phyloP scores from a whole-genome alignment of 2,113 vertebrate genomes.

The Numenius arquata region DNA sequence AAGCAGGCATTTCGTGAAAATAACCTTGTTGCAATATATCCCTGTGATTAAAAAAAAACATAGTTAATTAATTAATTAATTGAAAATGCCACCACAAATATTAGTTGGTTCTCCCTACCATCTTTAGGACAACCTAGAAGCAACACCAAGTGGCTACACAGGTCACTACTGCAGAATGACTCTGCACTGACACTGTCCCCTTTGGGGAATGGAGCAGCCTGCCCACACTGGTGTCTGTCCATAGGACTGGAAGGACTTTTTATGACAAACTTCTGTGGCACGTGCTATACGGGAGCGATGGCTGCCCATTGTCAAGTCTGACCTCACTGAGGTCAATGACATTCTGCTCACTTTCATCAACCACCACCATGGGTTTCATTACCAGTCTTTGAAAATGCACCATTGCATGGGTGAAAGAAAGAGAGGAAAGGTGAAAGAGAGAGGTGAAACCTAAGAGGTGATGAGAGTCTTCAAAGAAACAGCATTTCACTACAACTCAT shows the following conservation, averaged over 20 bases:
- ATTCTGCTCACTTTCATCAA: neutral
- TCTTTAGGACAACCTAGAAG: neutral
- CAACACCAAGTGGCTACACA: neutral
- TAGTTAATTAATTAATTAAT: neutral
- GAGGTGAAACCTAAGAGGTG: neutral
- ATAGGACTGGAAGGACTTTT: neutral
- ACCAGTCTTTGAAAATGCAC: neutral
- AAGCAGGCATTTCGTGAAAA: constrained; percentile 70
- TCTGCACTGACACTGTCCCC: neutral
- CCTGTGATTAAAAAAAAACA: constrained; percentile 10
- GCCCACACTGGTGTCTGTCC: neutral
- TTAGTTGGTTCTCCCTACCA: neutral
- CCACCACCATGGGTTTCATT: neutral
- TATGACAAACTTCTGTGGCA: neutral
- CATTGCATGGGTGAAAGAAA: neutral
- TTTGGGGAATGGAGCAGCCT: neutral
- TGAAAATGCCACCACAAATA: neutral
- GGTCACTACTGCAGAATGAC: neutral
- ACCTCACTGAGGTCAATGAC: neutral
- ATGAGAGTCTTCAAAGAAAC: neutral
- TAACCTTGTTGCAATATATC: constrained; percentile 66
- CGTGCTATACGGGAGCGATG: neutral
- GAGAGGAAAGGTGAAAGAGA: no score
- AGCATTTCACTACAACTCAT: neutral
- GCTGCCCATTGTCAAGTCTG: neutral